Base-by-base conservation (phyloP, 2,113 vertebrate species). In the Pollimyrus isidori region DNA sequence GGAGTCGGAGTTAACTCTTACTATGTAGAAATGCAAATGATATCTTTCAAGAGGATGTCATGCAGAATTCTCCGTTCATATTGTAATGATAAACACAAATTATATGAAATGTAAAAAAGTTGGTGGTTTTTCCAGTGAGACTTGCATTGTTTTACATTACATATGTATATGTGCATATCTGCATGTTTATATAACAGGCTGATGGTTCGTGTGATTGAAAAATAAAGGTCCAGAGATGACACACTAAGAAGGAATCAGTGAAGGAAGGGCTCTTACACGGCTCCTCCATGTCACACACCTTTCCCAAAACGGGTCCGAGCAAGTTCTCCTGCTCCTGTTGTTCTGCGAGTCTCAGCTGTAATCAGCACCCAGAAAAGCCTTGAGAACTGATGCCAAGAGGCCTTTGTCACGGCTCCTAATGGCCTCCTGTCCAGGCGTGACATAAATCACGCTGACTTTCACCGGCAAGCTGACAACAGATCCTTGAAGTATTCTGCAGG, bases 251-350 rank as follows among this genome's bases (percentile, higher is more conserved):
- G n/a, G 26, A 69, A 13, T 69, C n/a, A 13, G 3, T 30, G 62
- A 30, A 30, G 26, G 26, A 26, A 11, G 30, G 4, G 21, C 7
- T 84, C 45, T 42, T 48, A 19, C 19, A 10, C 7, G 2, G 30
- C 0, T 35, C 35, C 69, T 39, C 1, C 80, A 84, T 45, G 45
- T 23, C 45, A 45, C 45, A 89, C 39, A 52, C 85, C 73, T 26
- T 62, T 84, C 35, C 90, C 93, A 90, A 92, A 85, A 88, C 89
- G n/a, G 10, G 19, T 86, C 52, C 52, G 19, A 15, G 50, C 13
- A 1, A 1, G 35, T 35, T 35, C 35, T 35, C 35, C 35, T 42
- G 0, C 23, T 19, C 23, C 30, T 39, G 52, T 86, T 58, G 39
- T 46, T 30, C 73, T n/a, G 5, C 2, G 23, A 46, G 11, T 49